Percentiles rank a stretch among this genome's conserved stretches.
Conservation (phyloP, 2,113 vertebrate genomes). For the Nothoprocta perdicaria region DNA sequence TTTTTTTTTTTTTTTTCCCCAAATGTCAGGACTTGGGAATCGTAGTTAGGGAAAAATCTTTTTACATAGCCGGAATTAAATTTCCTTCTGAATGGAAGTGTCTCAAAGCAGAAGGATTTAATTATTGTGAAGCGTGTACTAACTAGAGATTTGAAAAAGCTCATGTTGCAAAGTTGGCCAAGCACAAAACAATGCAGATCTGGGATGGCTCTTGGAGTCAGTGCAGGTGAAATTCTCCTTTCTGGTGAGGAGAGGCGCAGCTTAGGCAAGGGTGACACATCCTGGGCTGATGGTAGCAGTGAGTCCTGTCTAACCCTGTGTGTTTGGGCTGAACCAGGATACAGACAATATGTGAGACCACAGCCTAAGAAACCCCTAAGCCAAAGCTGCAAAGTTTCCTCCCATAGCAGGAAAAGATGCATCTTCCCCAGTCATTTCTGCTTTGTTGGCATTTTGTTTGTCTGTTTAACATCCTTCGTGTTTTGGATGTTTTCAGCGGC, state of each 20-base stretch:
- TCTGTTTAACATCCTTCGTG: background rate
- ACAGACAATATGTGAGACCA: background rate
- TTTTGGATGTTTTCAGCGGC: background rate
- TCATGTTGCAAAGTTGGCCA: fast-evolving
- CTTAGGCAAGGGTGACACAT: background rate
- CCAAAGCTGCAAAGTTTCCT: background rate
- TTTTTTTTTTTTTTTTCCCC: too few relatives aligned
- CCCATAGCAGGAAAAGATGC: background rate
- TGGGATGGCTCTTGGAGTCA: background rate
- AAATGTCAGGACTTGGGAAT: background rate
- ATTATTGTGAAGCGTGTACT: background rate
- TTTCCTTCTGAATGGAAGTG: background rate
- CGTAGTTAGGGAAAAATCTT: background rate
- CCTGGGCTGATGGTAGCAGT: background rate
- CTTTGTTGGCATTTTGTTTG: background rate
- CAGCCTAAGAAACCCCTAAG: background rate
- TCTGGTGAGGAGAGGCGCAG: background rate
- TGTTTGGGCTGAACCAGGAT: background rate
- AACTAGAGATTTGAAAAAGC: background rate
- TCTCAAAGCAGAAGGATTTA: background rate
- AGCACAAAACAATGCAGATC: background rate
- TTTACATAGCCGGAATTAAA: background rate
- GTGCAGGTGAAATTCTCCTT: background rate
- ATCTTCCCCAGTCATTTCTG: background rate
- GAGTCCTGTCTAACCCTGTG: background rate